A percentile compares a stretch with the other conserved stretches of the same genome.
phyloP scores from a whole-genome alignment of 2,113 vertebrate species.

The Campylomormyrus tamandua region DNA sequence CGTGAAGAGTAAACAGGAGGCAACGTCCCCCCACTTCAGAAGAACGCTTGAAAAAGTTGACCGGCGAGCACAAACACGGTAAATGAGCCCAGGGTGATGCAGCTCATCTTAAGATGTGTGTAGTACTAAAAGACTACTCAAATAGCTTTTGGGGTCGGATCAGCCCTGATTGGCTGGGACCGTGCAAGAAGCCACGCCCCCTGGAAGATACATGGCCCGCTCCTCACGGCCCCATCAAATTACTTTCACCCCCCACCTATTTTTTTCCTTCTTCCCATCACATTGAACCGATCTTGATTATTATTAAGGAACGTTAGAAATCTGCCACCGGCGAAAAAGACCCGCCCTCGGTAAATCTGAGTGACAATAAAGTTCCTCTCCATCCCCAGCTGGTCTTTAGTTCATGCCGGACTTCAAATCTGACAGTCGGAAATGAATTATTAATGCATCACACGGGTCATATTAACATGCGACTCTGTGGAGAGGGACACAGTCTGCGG shows the following conservation, averaged over 20 bases:
- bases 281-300: constrained; percentile 27
- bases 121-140: not conserved
- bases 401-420: constrained; percentile 4
- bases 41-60: not conserved
- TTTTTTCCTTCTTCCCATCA: not conserved
- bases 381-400: not conserved
- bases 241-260: not conserved
- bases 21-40: not conserved
- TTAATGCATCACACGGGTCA: constrained; percentile 6
- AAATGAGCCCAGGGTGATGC: not conserved
- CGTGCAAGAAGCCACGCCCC: not conserved
- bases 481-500: not conserved
- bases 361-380: not conserved
- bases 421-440: constrained; percentile 14
- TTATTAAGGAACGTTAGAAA: constrained; percentile 40
- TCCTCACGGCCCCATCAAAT: not conserved
- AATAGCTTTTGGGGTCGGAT: not conserved
- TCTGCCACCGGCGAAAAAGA: not conserved
- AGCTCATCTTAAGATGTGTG: not conserved
- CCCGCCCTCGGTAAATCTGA: not conserved
- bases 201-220: not conserved
- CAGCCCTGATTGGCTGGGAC: not conserved
- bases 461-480: not conserved
- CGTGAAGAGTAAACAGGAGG: not conserved
- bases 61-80: not conserved